Base-by-base conservation (phyloP, 2,113 vertebrate genomes). In the Nyctibius bracteatus region DNA sequence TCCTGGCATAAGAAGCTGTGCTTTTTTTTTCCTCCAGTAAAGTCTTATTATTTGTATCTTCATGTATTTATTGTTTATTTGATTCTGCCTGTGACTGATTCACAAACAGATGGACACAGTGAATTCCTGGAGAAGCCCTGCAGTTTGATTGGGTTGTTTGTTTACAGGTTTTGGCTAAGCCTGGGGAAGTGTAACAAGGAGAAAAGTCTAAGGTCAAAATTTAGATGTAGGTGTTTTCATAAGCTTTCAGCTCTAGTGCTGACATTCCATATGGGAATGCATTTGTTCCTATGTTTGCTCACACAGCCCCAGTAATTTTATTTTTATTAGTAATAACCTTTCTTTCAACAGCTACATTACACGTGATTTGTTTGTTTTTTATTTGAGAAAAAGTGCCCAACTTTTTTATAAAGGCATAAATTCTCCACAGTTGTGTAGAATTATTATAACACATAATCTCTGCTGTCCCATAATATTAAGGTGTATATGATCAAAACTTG, bases 21-120 rank as follows among this genome's bases (percentile, higher is more conserved):
- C 2, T 17, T 30, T 91, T 66, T 78, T 13, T 72, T 61, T 47
- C 20, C 41, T 68, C 31, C n/a, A 57, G 46, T 66, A 43, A 90
- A 93, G 55, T 74, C 89, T 77, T 95, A 82, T 88, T 90, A 86
- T 96, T 96, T 96, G 43, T 92, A 71, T 92, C 94, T 86, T 90
- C 59, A 52, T 93, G 63, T 62, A 70, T 91, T 95, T 92, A 92
- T 96, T 97, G 90, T 96, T 96, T 96, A 92, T 85, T 88, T 92
- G 71, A 70, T 90, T 92, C 90, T 96, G 90, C 51, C 90, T 92
- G 58, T 74, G 67, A 47, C 79, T 95, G 90, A 94, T 94, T 95
- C 93, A 96, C 51, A 95, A 96, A 90, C 96, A 97, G 96, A 96
- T 97, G 96, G 96, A 90, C 95, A 92, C 92, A 83, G 93, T 67